phyloP scores from a whole-genome alignment of 2,113 vertebrate species.

The Etheostoma spectabile region DNA sequence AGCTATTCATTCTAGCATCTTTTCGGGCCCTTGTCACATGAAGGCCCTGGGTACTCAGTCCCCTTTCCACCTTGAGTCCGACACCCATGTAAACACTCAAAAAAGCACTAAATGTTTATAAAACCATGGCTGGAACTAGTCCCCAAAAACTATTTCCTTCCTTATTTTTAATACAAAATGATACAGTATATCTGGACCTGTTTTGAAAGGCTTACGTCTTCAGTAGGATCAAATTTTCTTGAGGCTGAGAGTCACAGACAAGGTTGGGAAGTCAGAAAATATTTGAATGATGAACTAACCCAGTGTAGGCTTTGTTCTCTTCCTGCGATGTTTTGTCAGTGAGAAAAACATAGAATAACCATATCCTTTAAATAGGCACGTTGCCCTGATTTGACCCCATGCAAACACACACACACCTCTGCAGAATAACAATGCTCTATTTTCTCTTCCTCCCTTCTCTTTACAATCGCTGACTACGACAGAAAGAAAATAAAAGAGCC shows the following conservation, averaged over 20 bases:
- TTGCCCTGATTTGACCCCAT: conserved; percentile 4
- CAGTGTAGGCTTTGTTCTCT: not conserved
- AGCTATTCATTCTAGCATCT: too few relatives aligned
- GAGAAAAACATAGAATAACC: not conserved
- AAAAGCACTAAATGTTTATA: not conserved
- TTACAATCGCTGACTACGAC: conserved; percentile 34
- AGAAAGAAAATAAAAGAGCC: conserved; percentile 38
- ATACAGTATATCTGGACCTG: not conserved
- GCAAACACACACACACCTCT: conserved; percentile 3
- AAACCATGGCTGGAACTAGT: not conserved
- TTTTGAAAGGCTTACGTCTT: not conserved
- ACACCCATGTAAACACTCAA: conserved; percentile 14
- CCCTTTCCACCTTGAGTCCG: too few relatives aligned
- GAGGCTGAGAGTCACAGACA: not conserved
- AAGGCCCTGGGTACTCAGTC: too few relatives aligned
- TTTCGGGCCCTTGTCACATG: too few relatives aligned
- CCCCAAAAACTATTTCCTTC: not conserved
- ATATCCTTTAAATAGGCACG: conserved; percentile 24
- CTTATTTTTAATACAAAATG: not conserved
- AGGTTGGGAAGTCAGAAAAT: not conserved
- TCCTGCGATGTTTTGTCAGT: not conserved
- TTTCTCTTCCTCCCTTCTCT: not conserved
- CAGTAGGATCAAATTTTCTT: not conserved
- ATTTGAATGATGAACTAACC: not conserved
- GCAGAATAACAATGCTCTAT: not conserved